Conservation (phyloP, 1,140 invertebrate genomes). For the Zaprionus kolodkinae region DNA sequence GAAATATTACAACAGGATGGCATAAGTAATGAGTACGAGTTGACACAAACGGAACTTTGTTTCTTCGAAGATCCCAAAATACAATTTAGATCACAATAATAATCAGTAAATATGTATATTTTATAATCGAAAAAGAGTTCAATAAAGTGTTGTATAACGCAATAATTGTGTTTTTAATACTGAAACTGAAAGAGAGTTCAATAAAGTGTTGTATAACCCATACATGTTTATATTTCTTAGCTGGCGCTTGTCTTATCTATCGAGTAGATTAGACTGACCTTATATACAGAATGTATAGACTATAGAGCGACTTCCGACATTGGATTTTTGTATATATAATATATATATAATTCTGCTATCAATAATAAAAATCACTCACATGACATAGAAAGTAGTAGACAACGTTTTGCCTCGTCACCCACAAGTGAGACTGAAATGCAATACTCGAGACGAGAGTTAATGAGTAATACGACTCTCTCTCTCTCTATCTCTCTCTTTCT, state of each 20-base stretch:
- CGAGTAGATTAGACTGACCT: no score
- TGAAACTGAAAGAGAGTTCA: no score
- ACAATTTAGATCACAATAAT: no score
- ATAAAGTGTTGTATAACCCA: not conserved
- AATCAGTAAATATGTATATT: no score
- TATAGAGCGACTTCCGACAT: not conserved
- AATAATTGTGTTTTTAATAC: no score
- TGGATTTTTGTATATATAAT: not conserved
- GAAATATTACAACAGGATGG: not conserved
- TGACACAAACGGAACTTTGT: constrained; percentile 12
- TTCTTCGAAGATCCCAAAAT: not conserved
- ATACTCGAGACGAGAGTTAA: constrained; percentile 59
- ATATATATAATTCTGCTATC: not conserved
- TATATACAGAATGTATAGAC: not conserved
- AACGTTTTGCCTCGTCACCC: not conserved
- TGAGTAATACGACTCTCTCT: constrained; percentile 58
- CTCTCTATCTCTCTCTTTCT: not conserved
- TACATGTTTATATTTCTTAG: not conserved
- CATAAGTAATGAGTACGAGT: constrained; percentile 14
- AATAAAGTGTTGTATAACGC: no score
- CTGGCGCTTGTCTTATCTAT: not conserved
- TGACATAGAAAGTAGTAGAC: not conserved
- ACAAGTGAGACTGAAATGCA: constrained; percentile 47
- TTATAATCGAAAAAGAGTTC: no score
- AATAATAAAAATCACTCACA: constrained; percentile 7